Evolutionary conservation across 2,888 invertebrate species (phyloP).

Genomic region (Lasioglossum lativentre): DNA sequence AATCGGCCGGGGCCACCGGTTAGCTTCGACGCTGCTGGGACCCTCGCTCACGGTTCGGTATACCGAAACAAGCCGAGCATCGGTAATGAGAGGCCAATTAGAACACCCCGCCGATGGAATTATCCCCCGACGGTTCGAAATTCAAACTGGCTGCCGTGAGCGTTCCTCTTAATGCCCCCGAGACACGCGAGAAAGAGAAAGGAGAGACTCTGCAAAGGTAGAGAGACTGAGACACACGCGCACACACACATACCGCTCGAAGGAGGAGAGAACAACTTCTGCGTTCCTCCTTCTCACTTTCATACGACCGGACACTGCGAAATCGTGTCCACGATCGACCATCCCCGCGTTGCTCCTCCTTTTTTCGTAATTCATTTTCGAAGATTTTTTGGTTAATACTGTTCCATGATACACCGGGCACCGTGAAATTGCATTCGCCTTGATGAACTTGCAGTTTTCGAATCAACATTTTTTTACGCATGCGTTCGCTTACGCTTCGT

Average conservation of each 20-base stretch:
- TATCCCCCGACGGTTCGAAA: conserved; percentile 82
- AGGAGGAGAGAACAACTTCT: background rate
- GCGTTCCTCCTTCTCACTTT: conserved; percentile 10
- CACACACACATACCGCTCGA: background rate
- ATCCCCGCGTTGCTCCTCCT: background rate
- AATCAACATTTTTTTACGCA: background rate
- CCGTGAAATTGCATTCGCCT: conserved; percentile 14
- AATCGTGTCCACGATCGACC: conserved; percentile 20
- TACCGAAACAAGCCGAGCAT: conserved; percentile 82
- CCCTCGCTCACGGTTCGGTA: conserved; percentile 59
- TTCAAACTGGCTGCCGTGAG: conserved; percentile 82
- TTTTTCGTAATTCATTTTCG: background rate
- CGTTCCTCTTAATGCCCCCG: conserved; percentile 76
- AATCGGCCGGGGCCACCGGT: conserved; percentile 78
- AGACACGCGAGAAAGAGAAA: conserved; percentile 77
- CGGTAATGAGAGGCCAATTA: conserved; percentile 84
- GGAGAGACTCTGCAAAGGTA: background rate
- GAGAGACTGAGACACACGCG: background rate
- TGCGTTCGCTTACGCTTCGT: background rate
- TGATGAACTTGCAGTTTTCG: background rate
- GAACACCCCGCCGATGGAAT: conserved; percentile 84
- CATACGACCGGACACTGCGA: conserved; percentile 15
- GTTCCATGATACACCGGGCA: background rate
- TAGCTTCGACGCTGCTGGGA: conserved; percentile 70
- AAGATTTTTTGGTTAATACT: background rate